Evolutionary conservation across 2,888 invertebrate species (phyloP).

Genomic region (Andricus quercusramuli): DNA sequence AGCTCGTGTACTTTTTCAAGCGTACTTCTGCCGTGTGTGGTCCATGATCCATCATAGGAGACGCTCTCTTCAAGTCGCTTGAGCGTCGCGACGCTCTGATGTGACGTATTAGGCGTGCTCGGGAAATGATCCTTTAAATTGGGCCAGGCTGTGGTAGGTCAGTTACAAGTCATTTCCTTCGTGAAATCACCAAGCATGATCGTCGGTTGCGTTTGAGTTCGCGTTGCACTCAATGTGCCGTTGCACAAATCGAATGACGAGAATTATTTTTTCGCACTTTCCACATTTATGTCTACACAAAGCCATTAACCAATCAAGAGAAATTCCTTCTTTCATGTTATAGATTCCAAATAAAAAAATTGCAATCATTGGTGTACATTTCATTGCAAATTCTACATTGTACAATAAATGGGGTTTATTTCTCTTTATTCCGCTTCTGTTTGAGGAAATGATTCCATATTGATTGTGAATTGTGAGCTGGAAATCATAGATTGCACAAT

Average conservation of each 20-base stretch:
- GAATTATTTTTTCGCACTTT: conserved; percentile 14
- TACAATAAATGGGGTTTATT: neutral
- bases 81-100: conserved; percentile 73
- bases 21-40: conserved; percentile 63
- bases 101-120: conserved; percentile 67
- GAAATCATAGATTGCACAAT: too few relatives aligned
- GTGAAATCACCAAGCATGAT: conserved; percentile 48
- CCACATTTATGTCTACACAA: neutral
- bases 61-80: conserved; percentile 55
- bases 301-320: neutral
- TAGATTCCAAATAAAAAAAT: neutral
- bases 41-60: conserved; percentile 67
- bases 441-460: too few relatives aligned
- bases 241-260: conserved; percentile 28
- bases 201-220: conserved; percentile 38
- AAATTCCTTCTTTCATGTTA: neutral
- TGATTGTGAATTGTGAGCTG: neutral
- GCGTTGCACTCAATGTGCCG: conserved; percentile 24
- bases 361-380: neutral
- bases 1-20: neutral
- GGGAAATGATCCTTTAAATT: conserved; percentile 77
- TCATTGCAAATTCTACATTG: neutral
- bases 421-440: neutral
- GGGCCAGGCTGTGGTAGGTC: conserved; percentile 75
- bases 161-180: conserved; percentile 71